Percentiles rank a stretch among this genome's conserved stretches.
phyloP scores from a whole-genome alignment of 2,113 vertebrate genomes.

The Periophthalmodon schlosseri region DNA sequence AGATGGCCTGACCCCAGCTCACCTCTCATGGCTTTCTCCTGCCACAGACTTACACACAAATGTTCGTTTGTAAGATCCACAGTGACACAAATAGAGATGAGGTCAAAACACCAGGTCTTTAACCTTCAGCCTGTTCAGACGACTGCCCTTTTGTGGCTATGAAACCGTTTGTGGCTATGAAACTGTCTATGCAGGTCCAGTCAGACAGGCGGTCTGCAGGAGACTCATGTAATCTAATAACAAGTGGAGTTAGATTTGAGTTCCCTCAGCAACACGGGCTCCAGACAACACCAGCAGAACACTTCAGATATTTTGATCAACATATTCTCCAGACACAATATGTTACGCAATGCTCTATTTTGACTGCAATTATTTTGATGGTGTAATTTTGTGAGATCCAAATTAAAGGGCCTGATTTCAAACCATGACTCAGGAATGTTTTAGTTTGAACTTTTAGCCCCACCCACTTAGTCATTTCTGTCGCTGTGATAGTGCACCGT shows the following conservation, averaged over 20 bases:
- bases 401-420: too few relatives aligned
- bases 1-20: not conserved
- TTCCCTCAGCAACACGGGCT: slow-evolving; percentile 30
- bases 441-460: too few relatives aligned
- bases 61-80: not conserved
- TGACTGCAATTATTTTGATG: too few relatives aligned
- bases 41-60: not conserved
- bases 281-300: slow-evolving; percentile 1
- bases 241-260: slow-evolving; percentile 41
- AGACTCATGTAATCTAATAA: slow-evolving; percentile 46
- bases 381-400: too few relatives aligned
- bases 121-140: not conserved
- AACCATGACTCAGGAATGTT: too few relatives aligned
- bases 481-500: too few relatives aligned
- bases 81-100: not conserved
- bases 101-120: too few relatives aligned
- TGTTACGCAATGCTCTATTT: too few relatives aligned
- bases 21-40: not conserved
- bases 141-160: slow-evolving; percentile 23
- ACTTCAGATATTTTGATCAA: too few relatives aligned
- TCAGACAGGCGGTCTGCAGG: slow-evolving; percentile 39
- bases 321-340: too few relatives aligned
- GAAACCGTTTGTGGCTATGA: slow-evolving; percentile 31
- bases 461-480: too few relatives aligned
- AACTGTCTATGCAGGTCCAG: slow-evolving; percentile 28